Base-by-base conservation (phyloP, 2,888 invertebrate genomes). In the Nomada hirtipes region DNA sequence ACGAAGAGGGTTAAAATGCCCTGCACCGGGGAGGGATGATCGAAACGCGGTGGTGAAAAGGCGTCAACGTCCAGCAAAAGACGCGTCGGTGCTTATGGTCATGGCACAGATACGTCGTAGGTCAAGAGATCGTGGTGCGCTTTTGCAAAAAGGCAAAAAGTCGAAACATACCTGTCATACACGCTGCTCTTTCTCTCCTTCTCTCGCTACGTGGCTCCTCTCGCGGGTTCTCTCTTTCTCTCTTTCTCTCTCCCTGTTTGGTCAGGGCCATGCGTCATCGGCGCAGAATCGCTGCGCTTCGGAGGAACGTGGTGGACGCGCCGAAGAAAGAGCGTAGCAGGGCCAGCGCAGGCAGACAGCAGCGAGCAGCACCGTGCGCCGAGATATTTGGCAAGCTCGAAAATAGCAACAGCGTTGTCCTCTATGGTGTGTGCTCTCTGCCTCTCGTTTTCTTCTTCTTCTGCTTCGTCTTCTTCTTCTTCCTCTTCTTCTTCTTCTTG, bases 371-470 rank as follows among this genome's bases (percentile, higher is more conserved):
- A 64, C 68, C 77, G 81, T 55, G 52, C 70, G 47, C 69, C 70
- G 71, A 84, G 84, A 87, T 88, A 88, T 87, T 87, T 82, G 88
- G 86, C 87, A 79, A 82, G 72, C 88, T 88, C 88, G 64, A 86
- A 88, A 88, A 88, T 88, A 88, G 88, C 86, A 88, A 84, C 85
- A 81, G 79, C 84, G 76, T 81, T 74, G 79, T 85, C 80, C 84
- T 79, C 84, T 84, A 79, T 74, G 84, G 71, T 73, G 78, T 65
- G 72, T 64, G 36, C 10, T 47, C 18, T 64, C 78, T 67, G 47
- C 55, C 65, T 67, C 65, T 26, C 50, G 36, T 11, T 47, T 11
- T 75, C 68, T 15, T 79, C 67, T 26, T 63, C 70, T 36, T 68
- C 63, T 53, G 29, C 42, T 44, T 77, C 60, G 11, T 67, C 29